Evolutionary conservation across 2,797 vertebrate genomes (phyloP), one percentile per base, ranked within the genome.

Genomic region (Echiichthys vipera): DNA sequence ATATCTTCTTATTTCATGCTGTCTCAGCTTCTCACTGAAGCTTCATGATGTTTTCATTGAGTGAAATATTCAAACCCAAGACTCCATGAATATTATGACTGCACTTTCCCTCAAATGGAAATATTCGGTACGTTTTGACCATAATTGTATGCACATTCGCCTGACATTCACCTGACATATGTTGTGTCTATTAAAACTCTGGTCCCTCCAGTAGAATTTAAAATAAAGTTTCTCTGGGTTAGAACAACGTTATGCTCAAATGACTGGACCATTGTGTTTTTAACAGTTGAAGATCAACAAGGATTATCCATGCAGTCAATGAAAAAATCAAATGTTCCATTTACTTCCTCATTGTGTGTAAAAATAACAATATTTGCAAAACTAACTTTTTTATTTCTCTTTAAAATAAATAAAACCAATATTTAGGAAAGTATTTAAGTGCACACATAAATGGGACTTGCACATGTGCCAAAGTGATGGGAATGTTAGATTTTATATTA

Each of bases 71-170:
- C 46, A 53, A 63, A 56, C 3, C 17, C 18, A 30, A 49, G 15
- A 62, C 25, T 39, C 20, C 29, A 65, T 32, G 22, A 53, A 50
- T 53, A 62, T 22, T 2, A 63, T 7, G 49, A 36, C 62, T 61
- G 15, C 55, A 39, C 10, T n/a, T 30, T 80, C 5, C 7, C 62
- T 74, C 65, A 65, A 39, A 53, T 20, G 36, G 22, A 77, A 64
- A 59, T 59, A 58, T 51, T 65, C 7, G 18, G 3, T 25, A 50
- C 57, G 24, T 29, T 43, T 36, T 30, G 4, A 20, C 50, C 34
- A 24, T 74, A 12, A 25, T 71, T 79, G 56, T 70, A 59, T 51
- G 67, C 24, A 69, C 57, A 65, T 46, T 53, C 29, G 17, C 12
- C 15, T 9, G 12, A 68, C 62, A 55, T 47, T 34, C 45, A 34